Percentiles rank a stretch among this genome's conserved stretches.
phyloP scores from a whole-genome alignment of 2,888 invertebrate species.

The Formica aserva region DNA sequence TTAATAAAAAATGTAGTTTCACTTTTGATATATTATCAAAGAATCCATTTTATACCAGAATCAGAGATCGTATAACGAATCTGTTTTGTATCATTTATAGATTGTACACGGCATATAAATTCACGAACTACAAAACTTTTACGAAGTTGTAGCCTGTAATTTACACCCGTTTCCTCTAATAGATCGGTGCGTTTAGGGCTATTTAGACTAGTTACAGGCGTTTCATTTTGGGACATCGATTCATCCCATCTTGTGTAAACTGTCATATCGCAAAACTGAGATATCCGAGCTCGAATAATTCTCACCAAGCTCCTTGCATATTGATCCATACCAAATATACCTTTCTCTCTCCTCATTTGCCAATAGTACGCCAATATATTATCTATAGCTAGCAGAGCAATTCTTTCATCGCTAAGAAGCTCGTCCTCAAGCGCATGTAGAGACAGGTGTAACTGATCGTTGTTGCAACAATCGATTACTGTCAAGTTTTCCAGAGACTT shows the following conservation, averaged over 20 bases:
- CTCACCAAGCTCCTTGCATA: constrained; percentile 86
- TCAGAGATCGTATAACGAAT: constrained; percentile 63
- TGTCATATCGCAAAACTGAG: constrained; percentile 86
- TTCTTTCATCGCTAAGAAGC: constrained; percentile 83
- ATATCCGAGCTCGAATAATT: constrained; percentile 86
- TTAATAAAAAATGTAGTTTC: constrained; percentile 25
- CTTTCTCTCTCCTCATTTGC: constrained; percentile 80
- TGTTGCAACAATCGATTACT: constrained; percentile 84
- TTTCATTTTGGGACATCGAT: constrained; percentile 53
- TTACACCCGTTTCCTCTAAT: constrained; percentile 71
- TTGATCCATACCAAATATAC: constrained; percentile 84
- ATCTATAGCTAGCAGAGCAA: constrained; percentile 86
- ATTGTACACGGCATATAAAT: constrained; percentile 61
- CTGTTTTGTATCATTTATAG: constrained; percentile 33
- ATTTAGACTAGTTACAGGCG: not conserved
- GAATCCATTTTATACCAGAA: constrained; percentile 66
- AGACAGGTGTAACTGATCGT: constrained; percentile 82
- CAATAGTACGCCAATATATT: constrained; percentile 87
- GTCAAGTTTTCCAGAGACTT: constrained; percentile 82
- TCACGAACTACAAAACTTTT: constrained; percentile 25
- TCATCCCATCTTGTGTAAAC: constrained; percentile 88
- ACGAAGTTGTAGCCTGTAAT: constrained; percentile 84
- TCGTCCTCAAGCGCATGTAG: constrained; percentile 84
- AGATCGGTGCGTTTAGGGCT: not conserved
- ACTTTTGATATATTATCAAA: not conserved